Percentiles rank a stretch among this genome's conserved stretches.
Conservation (phyloP, 2,113 vertebrate species). For the Aptenodytes forsteri region DNA sequence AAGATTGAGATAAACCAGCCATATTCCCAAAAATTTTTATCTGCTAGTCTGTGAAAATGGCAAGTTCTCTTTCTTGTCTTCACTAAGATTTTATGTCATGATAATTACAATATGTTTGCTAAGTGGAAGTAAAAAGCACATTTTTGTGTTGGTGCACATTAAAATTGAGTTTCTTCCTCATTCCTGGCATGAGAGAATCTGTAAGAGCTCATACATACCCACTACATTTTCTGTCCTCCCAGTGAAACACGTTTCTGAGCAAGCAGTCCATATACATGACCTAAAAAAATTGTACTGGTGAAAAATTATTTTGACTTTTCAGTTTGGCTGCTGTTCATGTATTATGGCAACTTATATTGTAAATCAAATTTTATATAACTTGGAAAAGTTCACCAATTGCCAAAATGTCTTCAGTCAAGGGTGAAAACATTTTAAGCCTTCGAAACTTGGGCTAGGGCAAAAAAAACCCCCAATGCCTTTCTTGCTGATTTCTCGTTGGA, state of each 20-base stretch:
- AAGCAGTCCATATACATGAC: neutral
- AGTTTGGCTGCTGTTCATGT: neutral
- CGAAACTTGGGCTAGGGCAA: neutral
- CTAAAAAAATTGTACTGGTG: neutral
- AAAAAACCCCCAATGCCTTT: neutral
- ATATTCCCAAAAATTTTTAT: neutral
- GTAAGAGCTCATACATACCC: neutral
- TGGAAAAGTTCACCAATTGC: neutral
- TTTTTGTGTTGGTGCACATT: neutral
- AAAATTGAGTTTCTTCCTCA: neutral
- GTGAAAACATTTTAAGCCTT: neutral
- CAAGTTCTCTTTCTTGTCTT: neutral
- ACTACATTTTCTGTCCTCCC: neutral
- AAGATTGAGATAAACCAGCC: neutral
- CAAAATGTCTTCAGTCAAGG: neutral
- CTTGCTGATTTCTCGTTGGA: neutral
- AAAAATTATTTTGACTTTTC: neutral
- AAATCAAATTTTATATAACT: neutral
- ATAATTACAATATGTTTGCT: neutral
- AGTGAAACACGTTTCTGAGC: neutral
- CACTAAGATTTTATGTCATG: neutral
- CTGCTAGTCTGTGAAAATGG: neutral
- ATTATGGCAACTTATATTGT: neutral
- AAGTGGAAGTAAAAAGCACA: neutral
- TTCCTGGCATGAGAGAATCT: neutral